Percentiles rank a stretch among this genome's conserved stretches.
These are phyloP conservation scores for Felis chaus DNA, from an alignment of 2,113 vertebrate species.

Conservation along the genomic window DNA sequence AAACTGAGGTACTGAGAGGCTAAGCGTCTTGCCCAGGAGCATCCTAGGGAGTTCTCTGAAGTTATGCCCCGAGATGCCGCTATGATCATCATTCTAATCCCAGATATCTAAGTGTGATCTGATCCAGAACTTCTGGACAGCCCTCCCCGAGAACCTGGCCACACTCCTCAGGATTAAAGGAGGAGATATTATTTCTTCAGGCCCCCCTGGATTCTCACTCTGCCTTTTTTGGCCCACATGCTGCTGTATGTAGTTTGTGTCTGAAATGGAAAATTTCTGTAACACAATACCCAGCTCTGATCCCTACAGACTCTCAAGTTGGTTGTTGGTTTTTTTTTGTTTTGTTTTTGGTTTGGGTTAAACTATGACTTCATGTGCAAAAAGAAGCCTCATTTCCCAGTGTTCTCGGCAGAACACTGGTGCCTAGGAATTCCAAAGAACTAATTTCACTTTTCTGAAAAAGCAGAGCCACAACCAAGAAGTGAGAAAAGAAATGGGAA, in stretches of 20 bases:
- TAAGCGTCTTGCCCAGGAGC: not conserved
- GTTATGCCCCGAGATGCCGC: not conserved
- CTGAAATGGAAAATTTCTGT: constrained; percentile 80
- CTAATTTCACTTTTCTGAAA: constrained; percentile 31
- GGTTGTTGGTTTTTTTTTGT: not conserved
- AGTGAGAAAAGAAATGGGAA: not conserved
- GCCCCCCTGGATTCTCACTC: constrained; percentile 57
- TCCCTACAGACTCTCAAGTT: constrained; percentile 68
- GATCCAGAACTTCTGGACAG: constrained; percentile 38
- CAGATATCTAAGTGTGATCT: not conserved
- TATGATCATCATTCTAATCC: not conserved
- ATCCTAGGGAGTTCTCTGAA: not conserved
- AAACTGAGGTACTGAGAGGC: not conserved
- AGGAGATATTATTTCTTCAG: constrained; percentile 63
- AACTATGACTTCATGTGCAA: constrained; percentile 72
- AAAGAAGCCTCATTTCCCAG: constrained; percentile 43
- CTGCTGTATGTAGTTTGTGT: constrained; percentile 60
- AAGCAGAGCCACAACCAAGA: not conserved
- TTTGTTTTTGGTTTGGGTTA: constrained; percentile 56
- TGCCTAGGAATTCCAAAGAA: constrained; percentile 25
- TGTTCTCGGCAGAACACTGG: constrained; percentile 11
- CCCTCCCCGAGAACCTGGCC: constrained; percentile 9
- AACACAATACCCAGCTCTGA: constrained; percentile 72
- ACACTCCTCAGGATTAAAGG: constrained; percentile 30
- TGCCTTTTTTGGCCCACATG: constrained; percentile 59